Evolutionary conservation across 53 echinoderm and acorn worm species (phyloP).

Genomic region (Stichopus horrens): DNA sequence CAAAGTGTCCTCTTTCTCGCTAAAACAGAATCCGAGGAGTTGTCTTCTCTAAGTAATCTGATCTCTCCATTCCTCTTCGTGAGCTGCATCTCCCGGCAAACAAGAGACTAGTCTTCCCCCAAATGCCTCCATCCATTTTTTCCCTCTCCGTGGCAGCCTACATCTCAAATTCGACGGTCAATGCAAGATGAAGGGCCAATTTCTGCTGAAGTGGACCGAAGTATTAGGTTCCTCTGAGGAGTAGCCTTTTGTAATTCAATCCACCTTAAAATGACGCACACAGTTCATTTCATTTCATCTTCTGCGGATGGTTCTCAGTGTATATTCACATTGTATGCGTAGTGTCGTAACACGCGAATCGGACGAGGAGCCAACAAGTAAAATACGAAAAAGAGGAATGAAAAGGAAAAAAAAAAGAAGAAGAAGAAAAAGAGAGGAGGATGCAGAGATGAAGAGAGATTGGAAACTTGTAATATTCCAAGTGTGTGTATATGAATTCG

Average conservation of each 20-base stretch:
- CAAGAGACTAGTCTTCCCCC: conserved; percentile 12
- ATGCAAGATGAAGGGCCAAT: conserved; percentile 40
- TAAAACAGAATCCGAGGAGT: conserved; percentile 7
- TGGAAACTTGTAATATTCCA: conserved; percentile 13
- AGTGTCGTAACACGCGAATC: neutral
- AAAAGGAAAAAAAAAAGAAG: neutral
- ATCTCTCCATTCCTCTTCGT: conserved; percentile 27
- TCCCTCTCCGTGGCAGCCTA: conserved; percentile 8
- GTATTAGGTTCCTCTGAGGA: conserved; percentile 38
- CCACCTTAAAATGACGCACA: conserved; percentile 44
- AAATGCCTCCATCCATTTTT: conserved; percentile 45
- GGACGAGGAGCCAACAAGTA: neutral
- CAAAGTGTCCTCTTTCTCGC: conserved; percentile 32
- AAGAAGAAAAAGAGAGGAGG: neutral
- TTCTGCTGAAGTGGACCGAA: conserved; percentile 43
- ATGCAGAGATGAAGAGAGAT: neutral
- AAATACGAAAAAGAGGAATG: neutral
- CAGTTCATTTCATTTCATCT: conserved; percentile 40
- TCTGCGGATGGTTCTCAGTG: neutral
- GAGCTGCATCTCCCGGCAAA: conserved; percentile 34
- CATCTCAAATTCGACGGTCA: conserved; percentile 43
- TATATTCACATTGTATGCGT: neutral
- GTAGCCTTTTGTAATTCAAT: conserved; percentile 42
- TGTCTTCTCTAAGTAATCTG: conserved; percentile 24
- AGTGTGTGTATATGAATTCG: conserved; percentile 35